A percentile compares a stretch with the other conserved stretches of the same genome.
phyloP scores from a whole-genome alignment of 92 coral and sea anemone species.

The Actinostola sp. region DNA sequence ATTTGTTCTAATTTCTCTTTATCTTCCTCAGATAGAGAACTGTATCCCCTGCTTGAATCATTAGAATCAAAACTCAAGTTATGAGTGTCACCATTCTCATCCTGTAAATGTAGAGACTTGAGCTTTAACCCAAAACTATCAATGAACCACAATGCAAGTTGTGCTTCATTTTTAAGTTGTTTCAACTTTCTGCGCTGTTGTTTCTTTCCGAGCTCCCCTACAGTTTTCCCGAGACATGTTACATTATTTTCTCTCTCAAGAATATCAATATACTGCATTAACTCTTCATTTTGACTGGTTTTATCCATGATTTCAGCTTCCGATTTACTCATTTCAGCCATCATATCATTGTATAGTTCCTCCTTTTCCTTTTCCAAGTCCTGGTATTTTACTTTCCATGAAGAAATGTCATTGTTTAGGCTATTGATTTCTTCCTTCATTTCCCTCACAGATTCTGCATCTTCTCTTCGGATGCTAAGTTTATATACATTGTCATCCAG shows the following conservation, averaged over 20 bases:
- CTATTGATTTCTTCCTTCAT: constrained; percentile 7
- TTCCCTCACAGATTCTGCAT: constrained; percentile 32
- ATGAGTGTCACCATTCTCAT: too few species aligned
- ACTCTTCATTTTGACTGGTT: constrained; percentile 10
- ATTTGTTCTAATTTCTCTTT: too few species aligned
- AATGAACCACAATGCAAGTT: constrained; percentile 59
- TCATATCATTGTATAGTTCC: constrained; percentile 6
- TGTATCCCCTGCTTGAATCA: too few species aligned
- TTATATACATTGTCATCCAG: constrained; percentile 34
- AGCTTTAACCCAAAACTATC: constrained; percentile 53
- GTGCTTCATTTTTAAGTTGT: constrained; percentile 36
- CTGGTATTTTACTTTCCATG: constrained; percentile 15
- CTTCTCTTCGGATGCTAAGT: constrained; percentile 44
- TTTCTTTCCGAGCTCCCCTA: constrained; percentile 37
- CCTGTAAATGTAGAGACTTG: not conserved
- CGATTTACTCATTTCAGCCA: not conserved
- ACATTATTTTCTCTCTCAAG: constrained; percentile 34
- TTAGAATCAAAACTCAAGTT: too few species aligned
- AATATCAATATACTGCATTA: constrained; percentile 27
- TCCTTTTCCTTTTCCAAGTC: constrained; percentile 32
- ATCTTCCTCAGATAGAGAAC: too few species aligned
- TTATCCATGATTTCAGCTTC: constrained; percentile 16
- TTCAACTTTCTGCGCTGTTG: constrained; percentile 42
- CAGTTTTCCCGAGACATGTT: constrained; percentile 37
- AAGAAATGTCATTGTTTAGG: not conserved